phyloP scores from a whole-genome alignment of 2,113 vertebrate genomes.

The Siniperca knerii region DNA sequence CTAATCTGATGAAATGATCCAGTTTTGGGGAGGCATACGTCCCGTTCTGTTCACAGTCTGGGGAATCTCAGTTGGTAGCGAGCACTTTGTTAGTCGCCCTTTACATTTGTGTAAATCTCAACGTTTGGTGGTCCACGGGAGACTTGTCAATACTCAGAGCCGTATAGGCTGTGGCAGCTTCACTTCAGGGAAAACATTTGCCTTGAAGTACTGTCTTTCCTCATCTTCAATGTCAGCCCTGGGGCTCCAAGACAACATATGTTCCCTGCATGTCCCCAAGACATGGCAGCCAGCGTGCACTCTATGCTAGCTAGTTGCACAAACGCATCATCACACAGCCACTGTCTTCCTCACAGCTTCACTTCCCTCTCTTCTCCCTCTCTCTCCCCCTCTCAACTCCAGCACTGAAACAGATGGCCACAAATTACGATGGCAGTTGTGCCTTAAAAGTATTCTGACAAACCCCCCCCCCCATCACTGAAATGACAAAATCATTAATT shows the following conservation, averaged over 20 bases:
- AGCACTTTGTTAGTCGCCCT: conserved; percentile 68
- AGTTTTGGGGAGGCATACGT: conserved; percentile 37
- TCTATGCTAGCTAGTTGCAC: conserved; percentile 81
- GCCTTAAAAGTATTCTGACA: conserved; percentile 87
- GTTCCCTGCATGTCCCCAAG: conserved; percentile 96
- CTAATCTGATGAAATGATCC: conserved; percentile 77
- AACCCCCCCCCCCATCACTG: conserved; percentile 86
- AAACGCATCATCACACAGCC: conserved; percentile 89
- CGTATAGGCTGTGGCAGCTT: conserved; percentile 94
- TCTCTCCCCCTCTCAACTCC: conserved; percentile 64
- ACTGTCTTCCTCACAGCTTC: conserved; percentile 68
- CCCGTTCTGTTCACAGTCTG: conserved; percentile 50
- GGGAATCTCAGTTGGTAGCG: conserved; percentile 49
- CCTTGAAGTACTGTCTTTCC: conserved; percentile 98
- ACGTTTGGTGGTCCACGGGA: conserved; percentile 91
- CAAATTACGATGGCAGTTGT: conserved; percentile 90
- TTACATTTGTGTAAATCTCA: conserved; percentile 87
- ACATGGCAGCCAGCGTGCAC: conserved; percentile 88
- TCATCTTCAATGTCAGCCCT: conserved; percentile 98
- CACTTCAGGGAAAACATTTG: conserved; percentile 96
- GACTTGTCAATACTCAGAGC: conserved; percentile 93
- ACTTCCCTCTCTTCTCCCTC: conserved; percentile 20
- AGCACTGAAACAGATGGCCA: conserved; percentile 91
- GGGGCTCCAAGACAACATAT: conserved; percentile 98
- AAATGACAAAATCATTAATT: conserved; percentile 97